A percentile compares a stretch with the other conserved stretches of the same genome.
These are phyloP conservation scores for Ganaspis brasiliensis DNA, from an alignment of 2,888 invertebrate species.

Conservation along the genomic window DNA sequence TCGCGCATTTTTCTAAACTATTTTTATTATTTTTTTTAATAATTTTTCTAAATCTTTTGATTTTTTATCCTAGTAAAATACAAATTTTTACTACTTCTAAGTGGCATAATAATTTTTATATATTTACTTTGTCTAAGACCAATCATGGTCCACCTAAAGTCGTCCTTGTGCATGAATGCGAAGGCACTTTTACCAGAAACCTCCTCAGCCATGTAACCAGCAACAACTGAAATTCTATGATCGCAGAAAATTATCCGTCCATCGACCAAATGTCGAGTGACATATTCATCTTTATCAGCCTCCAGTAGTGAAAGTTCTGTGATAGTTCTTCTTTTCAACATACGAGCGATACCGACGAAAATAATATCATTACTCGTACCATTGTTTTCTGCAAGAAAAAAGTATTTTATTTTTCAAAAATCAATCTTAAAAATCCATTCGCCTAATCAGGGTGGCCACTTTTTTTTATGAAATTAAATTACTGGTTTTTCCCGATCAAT, in stretches of 20 bases:
- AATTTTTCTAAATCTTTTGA: too few species aligned
- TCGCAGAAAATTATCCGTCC: constrained; percentile 95
- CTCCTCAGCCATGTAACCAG: constrained; percentile 94
- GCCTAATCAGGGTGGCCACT: too few species aligned
- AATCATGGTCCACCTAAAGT: constrained; percentile 93
- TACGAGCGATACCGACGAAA: constrained; percentile 88
- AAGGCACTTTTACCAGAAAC: constrained; percentile 94
- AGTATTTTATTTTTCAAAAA: too few species aligned
- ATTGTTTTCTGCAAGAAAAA: constrained; percentile 59
- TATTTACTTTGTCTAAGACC: constrained; percentile 89
- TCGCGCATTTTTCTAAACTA: too few species aligned
- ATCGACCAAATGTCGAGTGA: constrained; percentile 93
- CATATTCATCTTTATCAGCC: constrained; percentile 91
- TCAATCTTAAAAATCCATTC: too few species aligned
- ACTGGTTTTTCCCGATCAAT: too few species aligned
- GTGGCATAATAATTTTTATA: background rate
- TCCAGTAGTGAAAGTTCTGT: constrained; percentile 85
- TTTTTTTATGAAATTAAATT: too few species aligned
- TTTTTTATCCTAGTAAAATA: too few species aligned
- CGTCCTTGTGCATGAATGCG: constrained; percentile 94
- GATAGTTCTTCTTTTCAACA: constrained; percentile 87
- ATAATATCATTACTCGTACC: constrained; percentile 78
- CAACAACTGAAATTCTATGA: constrained; percentile 93
- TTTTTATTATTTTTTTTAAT: too few species aligned
- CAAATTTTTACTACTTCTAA: too few species aligned